A percentile compares a stretch with the other conserved stretches of the same genome.
These are phyloP conservation scores for Nephila pilipes DNA, from an alignment of 1,140 invertebrate genomes.

Conservation along the genomic window DNA sequence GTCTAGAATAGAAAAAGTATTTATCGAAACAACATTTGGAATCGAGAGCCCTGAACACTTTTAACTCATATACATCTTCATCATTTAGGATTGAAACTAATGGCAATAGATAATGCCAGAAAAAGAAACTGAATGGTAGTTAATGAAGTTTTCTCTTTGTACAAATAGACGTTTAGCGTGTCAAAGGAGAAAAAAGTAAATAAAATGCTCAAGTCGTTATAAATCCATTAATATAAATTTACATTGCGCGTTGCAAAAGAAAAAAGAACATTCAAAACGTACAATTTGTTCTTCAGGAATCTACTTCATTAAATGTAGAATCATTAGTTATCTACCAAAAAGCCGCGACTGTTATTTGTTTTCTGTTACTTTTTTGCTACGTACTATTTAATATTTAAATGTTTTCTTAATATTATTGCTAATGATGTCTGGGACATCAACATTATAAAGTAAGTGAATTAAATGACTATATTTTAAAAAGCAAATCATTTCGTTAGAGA, in stretches of 20 bases:
- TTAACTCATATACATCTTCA: constrained; percentile 23
- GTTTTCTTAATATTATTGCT: constrained; percentile 24
- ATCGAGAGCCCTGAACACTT: not conserved
- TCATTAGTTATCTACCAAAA: not conserved
- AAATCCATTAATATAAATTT: constrained; percentile 36
- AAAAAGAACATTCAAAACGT: not conserved
- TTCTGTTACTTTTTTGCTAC: not conserved
- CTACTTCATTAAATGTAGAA: not conserved
- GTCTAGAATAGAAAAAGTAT: not conserved
- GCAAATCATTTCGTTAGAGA: not conserved
- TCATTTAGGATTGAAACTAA: constrained; percentile 8
- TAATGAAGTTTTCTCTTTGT: constrained; percentile 18
- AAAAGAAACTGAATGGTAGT: constrained; percentile 12
- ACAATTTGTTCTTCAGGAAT: not conserved
- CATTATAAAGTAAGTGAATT: not conserved
- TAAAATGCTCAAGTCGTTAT: not conserved
- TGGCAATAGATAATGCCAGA: constrained; percentile 3
- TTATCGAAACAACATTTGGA: not conserved
- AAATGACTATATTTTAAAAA: constrained; percentile 17
- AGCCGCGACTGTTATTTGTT: not conserved
- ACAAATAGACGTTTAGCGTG: constrained; percentile 34
- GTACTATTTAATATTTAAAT: constrained; percentile 3
- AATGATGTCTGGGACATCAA: not conserved
- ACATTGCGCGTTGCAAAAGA: not conserved
- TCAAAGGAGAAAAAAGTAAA: not conserved